Evolutionary conservation across 2,113 vertebrate species (phyloP), one percentile per base, ranked within the genome.

Genomic region (Hydrolagus affinis): DNA sequence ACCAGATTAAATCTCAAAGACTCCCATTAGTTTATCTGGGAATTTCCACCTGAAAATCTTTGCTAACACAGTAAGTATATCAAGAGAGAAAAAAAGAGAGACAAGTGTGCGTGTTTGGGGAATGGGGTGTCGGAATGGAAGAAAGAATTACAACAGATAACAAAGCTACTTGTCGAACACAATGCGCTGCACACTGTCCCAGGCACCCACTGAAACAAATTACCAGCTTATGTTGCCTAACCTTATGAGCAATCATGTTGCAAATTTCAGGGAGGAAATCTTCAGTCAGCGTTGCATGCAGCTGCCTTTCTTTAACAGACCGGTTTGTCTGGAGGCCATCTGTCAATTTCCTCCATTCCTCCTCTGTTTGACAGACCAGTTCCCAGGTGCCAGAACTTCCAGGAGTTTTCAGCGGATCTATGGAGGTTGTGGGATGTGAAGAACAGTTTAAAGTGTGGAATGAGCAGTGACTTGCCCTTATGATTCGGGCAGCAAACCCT

Each of bases 211-310:
- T 85, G 85, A n/a, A 8, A 69, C 11, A 17, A 70, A 70, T 2
- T 32, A 70, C 21, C 30, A 23, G 62, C 44, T 68, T 64, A 77
- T 23, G 59, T 86, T 21, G 11, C 64, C 86, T 57, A 88, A 98
- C 98, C 96, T 97, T 98, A 92, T 98, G 96, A 86, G 97, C 94
- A 85, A 98, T 98, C 97, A 98, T 99, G 92, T 92, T 98, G 92
- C 96, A 96, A 91, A 99, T 99, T 91, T 98, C 97, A 0, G 97
- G 97, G 88, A 99, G 92, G 93, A 99, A 99, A 91, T 99, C 97
- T 89, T 98, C 96, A 86, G 94, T 98, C 92, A 99, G 94, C 88
- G 98, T 94, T 86, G 95, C 96, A 90, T 98, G 95, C 86, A 99
- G 96, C 89, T 99, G 98, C 70, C 95, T 91, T 88, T 99, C 98